Conservation (phyloP, 2,888 invertebrate species). For the Pecten maximus region DNA sequence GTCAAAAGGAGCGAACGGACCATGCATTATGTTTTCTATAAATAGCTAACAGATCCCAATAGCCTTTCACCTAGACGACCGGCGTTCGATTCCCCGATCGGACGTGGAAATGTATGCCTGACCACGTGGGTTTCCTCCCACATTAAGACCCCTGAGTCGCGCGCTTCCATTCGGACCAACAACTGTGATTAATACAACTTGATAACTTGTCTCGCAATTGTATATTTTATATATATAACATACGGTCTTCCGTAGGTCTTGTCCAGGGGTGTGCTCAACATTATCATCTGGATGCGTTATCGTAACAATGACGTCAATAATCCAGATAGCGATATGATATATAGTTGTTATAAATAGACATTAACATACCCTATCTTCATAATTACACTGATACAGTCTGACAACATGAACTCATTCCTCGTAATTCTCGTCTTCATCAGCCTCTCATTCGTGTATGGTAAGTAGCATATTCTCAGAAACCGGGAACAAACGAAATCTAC, state of each 20-base stretch:
- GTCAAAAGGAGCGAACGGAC: too few relatives aligned
- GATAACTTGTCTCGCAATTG: too few relatives aligned
- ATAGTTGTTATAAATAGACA: background rate
- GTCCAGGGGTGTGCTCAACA: background rate
- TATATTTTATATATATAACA: background rate
- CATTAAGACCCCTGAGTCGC: too few relatives aligned
- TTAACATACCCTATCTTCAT: background rate
- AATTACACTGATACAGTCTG: too few relatives aligned
- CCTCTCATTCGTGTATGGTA: background rate
- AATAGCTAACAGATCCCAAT: too few relatives aligned
- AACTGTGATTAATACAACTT: too few relatives aligned
- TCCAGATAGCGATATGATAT: background rate
- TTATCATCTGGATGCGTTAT: background rate
- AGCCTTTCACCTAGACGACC: too few relatives aligned
- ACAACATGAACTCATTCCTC: background rate
- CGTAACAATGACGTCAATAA: background rate
- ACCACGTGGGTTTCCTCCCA: too few relatives aligned
- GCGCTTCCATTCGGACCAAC: too few relatives aligned
- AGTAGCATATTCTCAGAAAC: background rate
- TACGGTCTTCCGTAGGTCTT: background rate
- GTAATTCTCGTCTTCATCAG: background rate
- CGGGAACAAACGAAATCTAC: background rate
- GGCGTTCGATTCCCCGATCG: too few relatives aligned
- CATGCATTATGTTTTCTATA: too few relatives aligned
- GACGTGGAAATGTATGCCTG: too few relatives aligned